A percentile compares a stretch with the other conserved stretches of the same genome.
phyloP scores from a whole-genome alignment of 2,888 invertebrate genomes.

The Laothoe populi region DNA sequence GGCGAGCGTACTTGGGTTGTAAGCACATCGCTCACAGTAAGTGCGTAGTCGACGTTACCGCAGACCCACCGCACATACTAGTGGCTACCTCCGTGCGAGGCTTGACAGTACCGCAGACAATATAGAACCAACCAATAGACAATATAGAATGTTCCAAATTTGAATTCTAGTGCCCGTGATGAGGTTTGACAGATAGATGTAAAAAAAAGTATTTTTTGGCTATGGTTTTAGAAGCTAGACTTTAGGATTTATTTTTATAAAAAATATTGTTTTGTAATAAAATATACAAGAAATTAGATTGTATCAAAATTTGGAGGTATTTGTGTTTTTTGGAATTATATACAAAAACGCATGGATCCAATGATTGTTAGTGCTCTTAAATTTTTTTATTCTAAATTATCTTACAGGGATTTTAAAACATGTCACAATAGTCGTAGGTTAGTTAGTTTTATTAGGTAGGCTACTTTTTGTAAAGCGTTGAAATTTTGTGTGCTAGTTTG shows the following conservation, averaged over 20 bases:
- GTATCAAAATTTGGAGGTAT: neutral
- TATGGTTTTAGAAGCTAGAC: conserved; percentile 28
- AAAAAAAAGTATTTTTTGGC: conserved; percentile 12
- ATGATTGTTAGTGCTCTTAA: conserved; percentile 30
- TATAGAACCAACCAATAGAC: conserved; percentile 42
- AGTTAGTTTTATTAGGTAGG: conserved; percentile 22
- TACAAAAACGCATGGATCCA: conserved; percentile 42
- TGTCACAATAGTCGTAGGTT: conserved; percentile 7
- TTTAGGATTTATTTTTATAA: neutral
- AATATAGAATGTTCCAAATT: conserved; percentile 35
- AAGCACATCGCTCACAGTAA: conserved; percentile 84
- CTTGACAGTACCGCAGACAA: conserved; percentile 36
- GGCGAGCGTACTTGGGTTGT: conserved; percentile 84
- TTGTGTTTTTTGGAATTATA: conserved; percentile 3
- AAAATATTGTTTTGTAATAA: conserved; percentile 23
- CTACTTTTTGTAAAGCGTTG: conserved; percentile 3
- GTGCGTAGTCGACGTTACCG: conserved; percentile 65
- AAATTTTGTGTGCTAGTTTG: conserved; percentile 33
- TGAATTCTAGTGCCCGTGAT: conserved; percentile 32
- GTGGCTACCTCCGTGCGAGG: conserved; percentile 43
- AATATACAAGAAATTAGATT: conserved; percentile 15
- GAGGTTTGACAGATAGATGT: conserved; percentile 18
- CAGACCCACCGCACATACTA: conserved; percentile 41
- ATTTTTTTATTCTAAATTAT: neutral
- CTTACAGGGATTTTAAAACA: conserved; percentile 10